phyloP scores from a whole-genome alignment of 1,140 invertebrate genomes.

The Andricus grossulariae region DNA sequence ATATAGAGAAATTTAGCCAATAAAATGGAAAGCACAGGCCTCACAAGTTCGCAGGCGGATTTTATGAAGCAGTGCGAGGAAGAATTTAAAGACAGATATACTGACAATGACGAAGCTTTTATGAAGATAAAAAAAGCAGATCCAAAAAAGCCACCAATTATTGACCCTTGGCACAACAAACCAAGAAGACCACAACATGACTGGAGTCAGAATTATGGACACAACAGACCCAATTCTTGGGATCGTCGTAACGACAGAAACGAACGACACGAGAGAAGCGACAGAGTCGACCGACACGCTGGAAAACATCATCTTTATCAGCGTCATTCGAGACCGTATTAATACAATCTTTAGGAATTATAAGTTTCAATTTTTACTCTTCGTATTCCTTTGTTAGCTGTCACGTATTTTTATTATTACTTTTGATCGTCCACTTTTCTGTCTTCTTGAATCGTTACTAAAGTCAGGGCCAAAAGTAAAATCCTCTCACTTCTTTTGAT shows the following conservation, averaged over 20 bases:
- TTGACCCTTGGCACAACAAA: constrained; percentile 49
- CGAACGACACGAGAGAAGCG: constrained; percentile 36
- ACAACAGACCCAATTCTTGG: constrained; percentile 31
- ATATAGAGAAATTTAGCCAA: not conserved
- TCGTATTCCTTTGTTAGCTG: too few species aligned
- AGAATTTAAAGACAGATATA: constrained; percentile 39
- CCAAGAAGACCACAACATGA: constrained; percentile 32
- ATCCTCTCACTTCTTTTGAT: too few species aligned
- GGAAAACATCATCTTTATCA: constrained; percentile 39
- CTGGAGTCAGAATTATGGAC: constrained; percentile 15
- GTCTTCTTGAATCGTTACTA: too few species aligned
- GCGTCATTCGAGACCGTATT: constrained; percentile 38
- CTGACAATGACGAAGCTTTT: constrained; percentile 44
- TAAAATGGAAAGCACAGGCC: constrained; percentile 34
- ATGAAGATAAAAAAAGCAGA: constrained; percentile 41
- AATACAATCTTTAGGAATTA: not conserved
- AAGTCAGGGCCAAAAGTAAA: too few species aligned
- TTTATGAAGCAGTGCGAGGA: constrained; percentile 43
- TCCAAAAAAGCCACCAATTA: constrained; percentile 32
- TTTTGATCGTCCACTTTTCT: too few species aligned
- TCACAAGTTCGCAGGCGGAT: constrained; percentile 41
- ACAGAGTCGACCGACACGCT: constrained; percentile 34
- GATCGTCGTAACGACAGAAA: constrained; percentile 34
- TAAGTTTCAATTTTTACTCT: constrained; percentile 13
- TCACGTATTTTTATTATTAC: too few species aligned